Evolutionary conservation across 2,888 invertebrate species (phyloP), one percentile per base, ranked within the genome.

Genomic region (Eilema depressum): DNA sequence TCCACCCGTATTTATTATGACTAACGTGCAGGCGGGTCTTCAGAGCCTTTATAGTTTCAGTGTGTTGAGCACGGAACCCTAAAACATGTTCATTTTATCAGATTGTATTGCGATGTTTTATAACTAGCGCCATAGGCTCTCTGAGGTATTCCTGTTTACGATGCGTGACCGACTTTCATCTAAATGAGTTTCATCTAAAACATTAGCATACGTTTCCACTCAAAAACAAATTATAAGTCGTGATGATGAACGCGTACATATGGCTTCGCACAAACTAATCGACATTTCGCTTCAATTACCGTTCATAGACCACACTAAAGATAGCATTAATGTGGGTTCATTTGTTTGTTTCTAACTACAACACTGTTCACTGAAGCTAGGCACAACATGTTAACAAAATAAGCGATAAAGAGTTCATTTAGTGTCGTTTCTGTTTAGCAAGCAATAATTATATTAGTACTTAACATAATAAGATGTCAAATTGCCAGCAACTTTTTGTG

Each of bases 271-370:
- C 68, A n/a, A 73, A 60, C 66, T 62, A 68, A 70, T 70, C 71
- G 73, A 77, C 79, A 66, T 72, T 61, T 70, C 71, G 63, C 67
- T 69, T 73, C 68, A 63, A 28, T 75, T 53, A n/a, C 69, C 68
- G 59, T 70, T 68, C 68, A 53, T 23, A 65, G 30, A 65, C 69
- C 63, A 69, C 75, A 79, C 79, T 71, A 77, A 74, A 77, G 70
- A 80, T 70, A 73, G 68, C 63, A 72, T 71, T 63, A 68, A 75
- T 66, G 71, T 56, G 63, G 63, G 69, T 79, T 79, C 73, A 77
- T 75, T 77, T 74, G 66, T 53, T 53, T n/a, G n/a, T n/a, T n/a
- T n/a, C n/a, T n/a, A n/a, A n/a, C n/a, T n/a, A n/a, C n/a, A n/a
- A n/a, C n/a, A n/a, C 53, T n/a, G 2, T 53, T 53, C n/a, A 53